phyloP scores from a whole-genome alignment of 1,140 invertebrate species.

The Tenebrio molitor region DNA sequence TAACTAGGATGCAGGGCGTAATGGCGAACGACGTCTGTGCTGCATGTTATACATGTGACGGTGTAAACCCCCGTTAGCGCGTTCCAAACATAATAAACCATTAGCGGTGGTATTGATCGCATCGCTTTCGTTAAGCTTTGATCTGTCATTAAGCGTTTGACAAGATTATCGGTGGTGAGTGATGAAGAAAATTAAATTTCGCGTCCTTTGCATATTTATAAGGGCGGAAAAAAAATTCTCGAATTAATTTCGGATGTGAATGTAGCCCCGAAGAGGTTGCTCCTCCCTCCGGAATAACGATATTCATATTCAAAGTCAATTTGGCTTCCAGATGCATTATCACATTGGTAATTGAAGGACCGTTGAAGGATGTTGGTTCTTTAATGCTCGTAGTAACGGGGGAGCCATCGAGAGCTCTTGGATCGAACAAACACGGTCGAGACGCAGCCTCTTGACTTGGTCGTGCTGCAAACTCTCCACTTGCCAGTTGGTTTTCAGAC shows the following conservation, averaged over 20 bases:
- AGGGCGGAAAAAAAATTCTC: conserved; percentile 19
- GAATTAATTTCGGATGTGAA: conserved; percentile 20
- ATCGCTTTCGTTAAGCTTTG: background rate
- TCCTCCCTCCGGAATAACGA: background rate
- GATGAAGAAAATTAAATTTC: conserved; percentile 35
- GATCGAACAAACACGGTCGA: conserved; percentile 34
- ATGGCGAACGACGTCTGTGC: conserved; percentile 8
- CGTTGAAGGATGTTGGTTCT: conserved; percentile 47
- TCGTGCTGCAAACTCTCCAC: conserved; percentile 16
- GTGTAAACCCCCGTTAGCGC: conserved; percentile 1
- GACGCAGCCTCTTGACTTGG: conserved; percentile 42
- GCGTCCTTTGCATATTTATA: conserved; percentile 31
- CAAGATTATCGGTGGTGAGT: conserved; percentile 23
- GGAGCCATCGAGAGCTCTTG: conserved; percentile 41
- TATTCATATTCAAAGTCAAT: conserved; percentile 33
- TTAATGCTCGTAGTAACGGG: conserved; percentile 44
- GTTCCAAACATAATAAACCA: conserved; percentile 24
- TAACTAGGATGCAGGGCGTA: conserved; percentile 43
- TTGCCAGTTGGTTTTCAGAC: conserved; percentile 31
- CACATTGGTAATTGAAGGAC: conserved; percentile 45
- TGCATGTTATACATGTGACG: conserved; percentile 10
- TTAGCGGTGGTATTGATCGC: conserved; percentile 2
- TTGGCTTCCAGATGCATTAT: conserved; percentile 40
- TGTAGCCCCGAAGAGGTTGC: background rate
- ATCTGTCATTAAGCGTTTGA: conserved; percentile 28